Conservation (phyloP, 2,888 invertebrate species). For the Cheilosia vernalis region DNA sequence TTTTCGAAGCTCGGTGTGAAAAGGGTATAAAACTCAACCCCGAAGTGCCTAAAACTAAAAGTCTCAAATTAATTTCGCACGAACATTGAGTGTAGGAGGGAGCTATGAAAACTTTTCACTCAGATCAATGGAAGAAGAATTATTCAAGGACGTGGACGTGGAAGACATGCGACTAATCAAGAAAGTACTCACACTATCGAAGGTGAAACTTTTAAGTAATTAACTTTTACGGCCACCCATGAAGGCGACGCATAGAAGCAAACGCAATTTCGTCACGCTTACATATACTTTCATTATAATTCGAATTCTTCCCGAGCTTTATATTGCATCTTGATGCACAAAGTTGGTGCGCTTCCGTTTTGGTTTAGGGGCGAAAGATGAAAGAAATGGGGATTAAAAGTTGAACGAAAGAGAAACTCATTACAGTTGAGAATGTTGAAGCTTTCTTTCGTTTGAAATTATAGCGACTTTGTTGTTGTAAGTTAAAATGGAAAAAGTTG, state of each 20-base stretch:
- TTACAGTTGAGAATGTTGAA: too few relatives aligned
- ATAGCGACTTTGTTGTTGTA: too few relatives aligned
- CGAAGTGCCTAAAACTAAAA: conserved; percentile 33
- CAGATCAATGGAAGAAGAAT: conserved; percentile 16
- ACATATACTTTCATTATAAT: background rate
- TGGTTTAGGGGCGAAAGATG: background rate
- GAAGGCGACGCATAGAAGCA: too few relatives aligned
- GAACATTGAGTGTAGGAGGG: background rate
- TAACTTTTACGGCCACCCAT: conserved; percentile 4
- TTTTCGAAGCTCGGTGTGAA: too few relatives aligned
- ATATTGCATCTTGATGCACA: conserved; percentile 6
- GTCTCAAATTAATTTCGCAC: conserved; percentile 33
- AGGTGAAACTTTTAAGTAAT: conserved; percentile 18
- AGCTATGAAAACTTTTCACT: conserved; percentile 2
- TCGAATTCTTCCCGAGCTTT: background rate
- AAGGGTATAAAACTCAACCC: too few relatives aligned
- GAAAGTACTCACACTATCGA: conserved; percentile 8
- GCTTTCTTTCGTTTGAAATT: too few relatives aligned
- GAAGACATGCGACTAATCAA: conserved; percentile 11
- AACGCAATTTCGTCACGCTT: too few relatives aligned
- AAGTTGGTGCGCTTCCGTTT: background rate
- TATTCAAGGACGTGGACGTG: conserved; percentile 7
- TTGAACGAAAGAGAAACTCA: too few relatives aligned
- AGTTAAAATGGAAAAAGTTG: too few relatives aligned
- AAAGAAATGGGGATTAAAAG: background rate